phyloP scores from a whole-genome alignment of 2,888 invertebrate species.

The Mimumesa dahlbomi region DNA sequence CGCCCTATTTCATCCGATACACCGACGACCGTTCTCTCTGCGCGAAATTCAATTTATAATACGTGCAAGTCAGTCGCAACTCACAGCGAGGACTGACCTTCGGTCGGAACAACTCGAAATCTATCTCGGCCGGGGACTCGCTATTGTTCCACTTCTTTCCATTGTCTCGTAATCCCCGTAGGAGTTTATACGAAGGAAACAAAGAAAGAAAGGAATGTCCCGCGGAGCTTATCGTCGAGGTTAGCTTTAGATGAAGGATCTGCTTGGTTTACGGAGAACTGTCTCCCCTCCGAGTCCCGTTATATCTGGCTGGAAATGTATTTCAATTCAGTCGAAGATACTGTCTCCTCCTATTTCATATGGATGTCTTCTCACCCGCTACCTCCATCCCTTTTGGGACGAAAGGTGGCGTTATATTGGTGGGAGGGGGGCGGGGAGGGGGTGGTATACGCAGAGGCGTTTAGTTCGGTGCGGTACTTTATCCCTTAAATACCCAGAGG shows the following conservation, averaged over 20 bases:
- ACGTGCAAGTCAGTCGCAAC: no score
- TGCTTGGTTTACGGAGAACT: slow-evolving; percentile 15
- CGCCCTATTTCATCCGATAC: no score
- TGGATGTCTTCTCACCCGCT: slow-evolving; percentile 39
- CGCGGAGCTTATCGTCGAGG: slow-evolving; percentile 45
- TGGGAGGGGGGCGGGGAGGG: neutral
- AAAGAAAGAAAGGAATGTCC: slow-evolving; percentile 13
- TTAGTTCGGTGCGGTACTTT: slow-evolving; percentile 64
- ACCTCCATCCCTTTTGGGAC: slow-evolving; percentile 2
- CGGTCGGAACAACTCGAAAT: slow-evolving; percentile 16
- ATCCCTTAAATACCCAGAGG: slow-evolving; percentile 71
- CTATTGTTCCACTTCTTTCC: slow-evolving; percentile 37
- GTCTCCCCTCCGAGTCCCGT: slow-evolving; percentile 42
- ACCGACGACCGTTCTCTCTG: no score
- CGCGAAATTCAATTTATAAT: no score
- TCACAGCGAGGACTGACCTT: no score
- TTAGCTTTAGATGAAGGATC: slow-evolving; percentile 38
- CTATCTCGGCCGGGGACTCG: slow-evolving; percentile 23
- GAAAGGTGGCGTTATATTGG: slow-evolving; percentile 15
- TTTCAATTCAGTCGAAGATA: slow-evolving; percentile 64
- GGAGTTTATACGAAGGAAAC: slow-evolving; percentile 2
- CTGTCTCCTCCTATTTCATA: slow-evolving; percentile 60
- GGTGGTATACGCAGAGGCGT: slow-evolving; percentile 51
- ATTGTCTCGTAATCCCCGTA: slow-evolving; percentile 15
- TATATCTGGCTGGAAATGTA: slow-evolving; percentile 55